Evolutionary conservation across 2,797 vertebrate genomes (phyloP), one percentile per base, ranked within the genome.

Genomic region (Helostoma temminkii): DNA sequence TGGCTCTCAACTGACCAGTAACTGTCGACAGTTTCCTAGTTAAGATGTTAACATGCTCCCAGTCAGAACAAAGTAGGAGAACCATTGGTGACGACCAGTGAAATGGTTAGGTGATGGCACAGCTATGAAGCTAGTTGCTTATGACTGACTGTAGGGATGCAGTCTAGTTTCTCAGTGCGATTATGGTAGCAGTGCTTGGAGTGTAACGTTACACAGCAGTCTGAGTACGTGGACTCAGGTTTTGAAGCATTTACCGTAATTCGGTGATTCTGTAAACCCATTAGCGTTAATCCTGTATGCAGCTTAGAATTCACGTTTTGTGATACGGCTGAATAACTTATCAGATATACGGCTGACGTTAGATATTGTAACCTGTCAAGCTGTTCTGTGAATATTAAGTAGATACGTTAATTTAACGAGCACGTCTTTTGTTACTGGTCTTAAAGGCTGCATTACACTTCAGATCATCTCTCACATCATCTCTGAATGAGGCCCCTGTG

Each of bases 1-100:
- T 67, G 62, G 53, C 71, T 61, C 53, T 76, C 41, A 55, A 22
- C 18, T 66, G 50, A 71, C 71, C 36, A 18, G 42, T 43, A 55
- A 49, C 43, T 52, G 71, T 50, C 14, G 12, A 18, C 22, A 9
- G 19, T 26, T 65, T 26, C 26, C 26, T 65, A 28, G 32, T 50
- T 74, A 47, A 45, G 16, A 39, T 55, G 26, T 34, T 37, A 26
- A 61, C 49, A n/a, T 62, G 42, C 32, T 72, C 21, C 36, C 25
- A 14, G 18, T 37, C 7, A 9, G 10, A 55, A 6, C 5, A 25
- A 30, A 37, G 5, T 32, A 46, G n/a, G 25, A 39, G 47, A 12
- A 2, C 0, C 8, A 21, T 5, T 10, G 6, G 19, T 18, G 21
- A 2, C 24, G 22, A 22, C 9, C 3, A 14, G 8, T 46, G 0